Percentiles rank a stretch among this genome's conserved stretches.
Evolutionary conservation across 2,888 invertebrate genomes (phyloP).

Genomic region (Torymus tubicola): DNA sequence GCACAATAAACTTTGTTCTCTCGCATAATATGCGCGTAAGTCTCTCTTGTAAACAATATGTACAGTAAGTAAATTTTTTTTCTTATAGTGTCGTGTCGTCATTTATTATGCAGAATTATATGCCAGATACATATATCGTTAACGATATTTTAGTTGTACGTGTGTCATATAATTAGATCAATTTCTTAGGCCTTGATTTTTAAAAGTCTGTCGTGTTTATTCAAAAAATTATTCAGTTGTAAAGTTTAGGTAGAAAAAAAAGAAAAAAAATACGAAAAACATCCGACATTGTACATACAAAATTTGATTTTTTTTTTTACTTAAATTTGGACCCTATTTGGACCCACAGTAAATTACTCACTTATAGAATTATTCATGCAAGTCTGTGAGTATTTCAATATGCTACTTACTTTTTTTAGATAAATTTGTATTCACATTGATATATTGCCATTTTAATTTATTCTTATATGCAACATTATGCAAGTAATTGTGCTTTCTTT

Average conservation of each 20-base stretch:
- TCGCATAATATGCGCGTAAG: neutral
- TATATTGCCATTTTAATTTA: slow-evolving; percentile 20
- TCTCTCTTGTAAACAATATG: too few species aligned
- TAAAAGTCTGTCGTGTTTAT: too few species aligned
- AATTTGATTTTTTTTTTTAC: neutral
- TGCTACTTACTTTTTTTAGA: slow-evolving; percentile 20
- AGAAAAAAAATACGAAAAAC: neutral
- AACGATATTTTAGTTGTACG: neutral
- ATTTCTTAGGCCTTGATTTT: slow-evolving; percentile 7
- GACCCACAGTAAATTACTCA: slow-evolving; percentile 9
- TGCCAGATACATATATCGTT: neutral
- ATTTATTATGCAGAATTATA: too few species aligned
- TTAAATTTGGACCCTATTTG: slow-evolving; percentile 37
- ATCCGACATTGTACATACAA: neutral
- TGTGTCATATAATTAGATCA: too few species aligned
- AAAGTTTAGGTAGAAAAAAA: neutral
- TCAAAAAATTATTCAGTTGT: too few species aligned
- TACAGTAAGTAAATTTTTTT: too few species aligned
- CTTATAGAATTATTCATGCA: slow-evolving; percentile 16
- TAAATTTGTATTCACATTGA: slow-evolving; percentile 14
- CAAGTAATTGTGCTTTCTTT: neutral
- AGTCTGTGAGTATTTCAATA: slow-evolving; percentile 12
- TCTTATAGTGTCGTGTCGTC: too few species aligned
- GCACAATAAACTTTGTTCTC: slow-evolving; percentile 16
- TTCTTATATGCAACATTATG: too few species aligned